A percentile compares a stretch with the other conserved stretches of the same genome.
Evolutionary conservation across 2,797 vertebrate genomes (phyloP).

Genomic region (Epinephelus malabaricus): DNA sequence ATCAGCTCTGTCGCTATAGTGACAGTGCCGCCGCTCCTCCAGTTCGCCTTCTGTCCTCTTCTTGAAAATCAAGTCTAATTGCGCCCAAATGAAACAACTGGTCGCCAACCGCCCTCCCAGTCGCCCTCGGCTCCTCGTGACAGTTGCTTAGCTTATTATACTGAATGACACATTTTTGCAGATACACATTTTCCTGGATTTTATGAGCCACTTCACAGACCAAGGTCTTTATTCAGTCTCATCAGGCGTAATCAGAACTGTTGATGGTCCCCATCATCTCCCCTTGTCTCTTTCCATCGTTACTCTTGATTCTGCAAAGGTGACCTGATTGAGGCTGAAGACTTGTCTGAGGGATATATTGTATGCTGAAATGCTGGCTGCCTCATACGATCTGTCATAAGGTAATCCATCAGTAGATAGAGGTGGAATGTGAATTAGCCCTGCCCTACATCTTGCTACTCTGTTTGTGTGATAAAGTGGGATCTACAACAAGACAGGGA

Average conservation of each 20-base stretch:
- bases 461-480: conserved; percentile 44
- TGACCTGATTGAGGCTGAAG: conserved; percentile 40
- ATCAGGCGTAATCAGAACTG: conserved; percentile 14
- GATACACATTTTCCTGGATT: conserved; percentile 26
- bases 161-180: conserved; percentile 30
- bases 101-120: conserved; percentile 13
- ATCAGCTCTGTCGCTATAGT: conserved; percentile 72
- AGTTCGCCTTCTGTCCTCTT: conserved; percentile 54
- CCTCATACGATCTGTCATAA: conserved; percentile 32
- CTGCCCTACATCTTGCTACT: conserved; percentile 40
- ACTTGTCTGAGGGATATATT: conserved; percentile 28
- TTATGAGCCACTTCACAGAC: conserved; percentile 24
- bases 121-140: conserved; percentile 37
- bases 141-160: conserved; percentile 42
- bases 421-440: conserved; percentile 41
- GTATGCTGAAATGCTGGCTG: conserved; percentile 23
- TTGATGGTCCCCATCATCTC: conserved; percentile 23
- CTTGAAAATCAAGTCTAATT: conserved; percentile 63
- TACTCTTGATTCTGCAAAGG: conserved; percentile 27
- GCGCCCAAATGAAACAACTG: conserved; percentile 65
- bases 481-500: conserved; percentile 32
- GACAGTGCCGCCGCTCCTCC: conserved; percentile 53
- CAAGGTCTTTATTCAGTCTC: conserved; percentile 13
- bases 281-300: conserved; percentile 15
- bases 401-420: conserved; percentile 31